Evolutionary conservation across 2,888 invertebrate species (phyloP).

Genomic region (Polydrusus pterygomalis): DNA sequence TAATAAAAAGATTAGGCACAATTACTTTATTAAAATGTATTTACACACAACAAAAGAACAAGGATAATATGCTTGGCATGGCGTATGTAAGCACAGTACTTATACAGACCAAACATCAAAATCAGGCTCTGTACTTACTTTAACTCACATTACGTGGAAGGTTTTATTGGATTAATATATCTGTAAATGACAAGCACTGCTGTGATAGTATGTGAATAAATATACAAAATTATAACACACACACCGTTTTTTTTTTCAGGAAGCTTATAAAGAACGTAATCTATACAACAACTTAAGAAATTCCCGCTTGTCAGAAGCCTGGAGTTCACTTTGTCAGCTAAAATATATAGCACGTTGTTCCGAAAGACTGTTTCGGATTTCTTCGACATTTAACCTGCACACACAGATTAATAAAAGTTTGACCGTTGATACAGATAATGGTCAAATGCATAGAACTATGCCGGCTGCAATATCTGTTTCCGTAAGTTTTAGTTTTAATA

Average conservation of each 20-base stretch:
- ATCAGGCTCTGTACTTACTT: no score
- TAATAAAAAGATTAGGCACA: no score
- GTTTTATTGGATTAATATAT: no score
- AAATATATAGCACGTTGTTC: slow-evolving; percentile 70
- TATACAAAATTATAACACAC: slow-evolving; percentile 20
- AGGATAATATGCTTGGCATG: no score
- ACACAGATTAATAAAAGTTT: slow-evolving; percentile 55
- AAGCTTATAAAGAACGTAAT: slow-evolving; percentile 66
- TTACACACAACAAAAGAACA: no score
- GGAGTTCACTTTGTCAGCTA: slow-evolving; percentile 69
- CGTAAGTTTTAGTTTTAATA: slow-evolving; percentile 47
- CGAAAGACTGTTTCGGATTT: slow-evolving; percentile 67
- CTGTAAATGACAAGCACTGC: no score
- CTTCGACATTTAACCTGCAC: slow-evolving; percentile 60
- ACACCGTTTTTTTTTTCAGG: slow-evolving; percentile 56
- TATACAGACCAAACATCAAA: no score
- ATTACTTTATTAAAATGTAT: no score
- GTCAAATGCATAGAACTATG: slow-evolving; percentile 55
- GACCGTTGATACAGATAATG: slow-evolving; percentile 13
- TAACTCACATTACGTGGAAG: no score
- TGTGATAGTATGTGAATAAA: no score
- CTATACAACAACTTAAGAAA: slow-evolving; percentile 68
- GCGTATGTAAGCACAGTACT: no score
- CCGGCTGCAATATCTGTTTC: slow-evolving; percentile 47
- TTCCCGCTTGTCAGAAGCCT: slow-evolving; percentile 66